Evolutionary conservation across 2,113 vertebrate genomes (phyloP).

Genomic region (Poecilia latipinna): DNA sequence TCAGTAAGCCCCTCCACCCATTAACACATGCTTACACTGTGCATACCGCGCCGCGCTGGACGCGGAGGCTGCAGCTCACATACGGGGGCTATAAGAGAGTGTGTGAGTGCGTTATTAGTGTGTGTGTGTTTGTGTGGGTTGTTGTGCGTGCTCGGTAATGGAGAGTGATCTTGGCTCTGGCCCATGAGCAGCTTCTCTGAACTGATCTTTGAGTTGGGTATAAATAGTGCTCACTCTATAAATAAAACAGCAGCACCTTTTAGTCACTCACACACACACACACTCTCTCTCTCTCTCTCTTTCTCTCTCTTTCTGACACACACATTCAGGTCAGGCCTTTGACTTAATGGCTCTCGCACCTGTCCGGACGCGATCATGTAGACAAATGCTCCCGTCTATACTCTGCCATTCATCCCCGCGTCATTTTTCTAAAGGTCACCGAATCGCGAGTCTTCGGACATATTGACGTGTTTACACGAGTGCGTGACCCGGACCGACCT

Average conservation of each 20-base stretch:
- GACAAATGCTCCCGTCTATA: slow-evolving; percentile 21
- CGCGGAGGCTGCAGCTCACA: slow-evolving; percentile 12
- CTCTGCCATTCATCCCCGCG: slow-evolving; percentile 44
- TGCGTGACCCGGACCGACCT: slow-evolving; percentile 33
- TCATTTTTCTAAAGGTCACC: slow-evolving; percentile 48
- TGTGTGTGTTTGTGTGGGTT: slow-evolving; percentile 18
- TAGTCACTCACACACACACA: slow-evolving; percentile 38
- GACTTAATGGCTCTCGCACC: slow-evolving; percentile 39
- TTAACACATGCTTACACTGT: slow-evolving; percentile 35
- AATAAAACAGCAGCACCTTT: slow-evolving; percentile 79
- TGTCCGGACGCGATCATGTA: slow-evolving; percentile 34
- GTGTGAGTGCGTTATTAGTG: slow-evolving; percentile 1
- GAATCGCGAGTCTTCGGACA: slow-evolving; percentile 39
- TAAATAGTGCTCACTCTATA: slow-evolving; percentile 78
- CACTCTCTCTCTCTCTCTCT: slow-evolving; percentile 4
- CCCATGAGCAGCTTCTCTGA: slow-evolving; percentile 74
- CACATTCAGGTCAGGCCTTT: slow-evolving; percentile 22
- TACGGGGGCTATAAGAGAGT: background rate
- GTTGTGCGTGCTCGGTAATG: slow-evolving; percentile 62
- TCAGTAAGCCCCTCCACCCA: slow-evolving; percentile 41
- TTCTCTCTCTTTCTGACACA: background rate
- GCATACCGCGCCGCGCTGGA: slow-evolving; percentile 51
- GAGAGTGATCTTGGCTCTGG: slow-evolving; percentile 74
- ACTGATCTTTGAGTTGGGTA: slow-evolving; percentile 77
- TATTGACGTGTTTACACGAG: slow-evolving; percentile 54